Evolutionary conservation across 2,797 vertebrate genomes (phyloP), one percentile per base, ranked within the genome.

Genomic region (Sebastolobus altivelis): DNA sequence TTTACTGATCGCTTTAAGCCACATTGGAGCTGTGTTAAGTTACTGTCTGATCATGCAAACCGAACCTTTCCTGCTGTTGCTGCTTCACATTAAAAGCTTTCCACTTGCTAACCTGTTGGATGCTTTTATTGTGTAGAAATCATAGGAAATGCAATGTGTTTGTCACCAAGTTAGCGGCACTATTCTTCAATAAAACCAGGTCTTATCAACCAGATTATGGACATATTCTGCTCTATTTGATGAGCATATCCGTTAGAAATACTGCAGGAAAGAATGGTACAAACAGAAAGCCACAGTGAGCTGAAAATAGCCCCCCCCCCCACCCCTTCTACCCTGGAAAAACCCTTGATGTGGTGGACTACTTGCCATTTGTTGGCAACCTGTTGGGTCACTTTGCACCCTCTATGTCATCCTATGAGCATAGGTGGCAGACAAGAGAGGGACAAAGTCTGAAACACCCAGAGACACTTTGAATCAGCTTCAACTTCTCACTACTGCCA

Each of bases 341-440:
- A 58, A 12, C 8, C 5, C 7, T 56, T 60, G 6, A 43, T 66
- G 70, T 56, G 14, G 20, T 35, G 27, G 27, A 70, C 7, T 75
- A 49, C 9, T 18, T 76, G 31, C 25, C 1, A 43, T 58, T 67
- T 65, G 0, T 46, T 73, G 59, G 22, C 52, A 52, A 67, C 29
- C 7, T 69, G 40, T 55, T 69, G 7, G 78, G 77, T 90, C 87
- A 77, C 73, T 67, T 66, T 89, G 82, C 65, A 75, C 79, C 27
- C 10, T 1, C 12, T 3, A 38, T 87, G 67, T 77, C 75, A 86
- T 37, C 22, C n/a, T 58, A 61, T 52, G 65, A 54, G 8, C 12
- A 25, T 6, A 33, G 6, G 49, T 75, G 69, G 60, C 56, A 75
- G 87, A 79, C 78, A 69, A 37, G 11, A 65, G 43, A 75, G 13